phyloP scores from a whole-genome alignment of 2,113 vertebrate species.

The Pristiophorus japonicus region DNA sequence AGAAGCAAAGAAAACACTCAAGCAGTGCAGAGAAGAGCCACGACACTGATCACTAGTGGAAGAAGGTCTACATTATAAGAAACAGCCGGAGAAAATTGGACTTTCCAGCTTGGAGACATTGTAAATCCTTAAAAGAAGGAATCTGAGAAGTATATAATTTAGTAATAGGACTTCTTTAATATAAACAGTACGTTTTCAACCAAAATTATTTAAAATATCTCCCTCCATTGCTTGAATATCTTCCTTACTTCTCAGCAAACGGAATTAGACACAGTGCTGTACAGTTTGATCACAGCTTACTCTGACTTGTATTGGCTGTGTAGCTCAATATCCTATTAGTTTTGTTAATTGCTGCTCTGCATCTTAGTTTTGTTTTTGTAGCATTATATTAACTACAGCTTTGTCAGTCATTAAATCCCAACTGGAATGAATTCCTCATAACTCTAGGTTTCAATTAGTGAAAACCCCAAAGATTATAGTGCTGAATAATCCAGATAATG shows the following conservation, averaged over 20 bases:
- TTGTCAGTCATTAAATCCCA: background rate
- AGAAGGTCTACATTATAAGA: background rate
- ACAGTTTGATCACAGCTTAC: background rate
- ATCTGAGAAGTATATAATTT: background rate
- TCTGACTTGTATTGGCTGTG: background rate
- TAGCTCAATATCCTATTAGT: background rate
- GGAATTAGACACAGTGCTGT: background rate
- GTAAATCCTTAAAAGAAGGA: background rate
- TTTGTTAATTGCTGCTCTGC: background rate
- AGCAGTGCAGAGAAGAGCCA: background rate
- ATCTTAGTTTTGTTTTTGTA: background rate
- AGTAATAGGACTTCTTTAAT: background rate
- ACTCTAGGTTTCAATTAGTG: background rate
- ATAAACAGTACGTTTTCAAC: background rate
- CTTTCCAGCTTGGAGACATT: background rate
- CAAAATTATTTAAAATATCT: background rate
- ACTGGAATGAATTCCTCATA: background rate
- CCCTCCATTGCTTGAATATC: background rate
- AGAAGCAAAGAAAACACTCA: background rate
- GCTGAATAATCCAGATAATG: background rate
- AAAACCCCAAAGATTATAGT: background rate
- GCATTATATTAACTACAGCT: background rate
- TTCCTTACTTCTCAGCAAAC: background rate
- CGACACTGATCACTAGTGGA: background rate
- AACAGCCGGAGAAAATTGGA: background rate